These are phyloP conservation scores for Apodemia duryi DNA, from an alignment of 2,888 invertebrate genomes.

Conservation along the genomic window DNA sequence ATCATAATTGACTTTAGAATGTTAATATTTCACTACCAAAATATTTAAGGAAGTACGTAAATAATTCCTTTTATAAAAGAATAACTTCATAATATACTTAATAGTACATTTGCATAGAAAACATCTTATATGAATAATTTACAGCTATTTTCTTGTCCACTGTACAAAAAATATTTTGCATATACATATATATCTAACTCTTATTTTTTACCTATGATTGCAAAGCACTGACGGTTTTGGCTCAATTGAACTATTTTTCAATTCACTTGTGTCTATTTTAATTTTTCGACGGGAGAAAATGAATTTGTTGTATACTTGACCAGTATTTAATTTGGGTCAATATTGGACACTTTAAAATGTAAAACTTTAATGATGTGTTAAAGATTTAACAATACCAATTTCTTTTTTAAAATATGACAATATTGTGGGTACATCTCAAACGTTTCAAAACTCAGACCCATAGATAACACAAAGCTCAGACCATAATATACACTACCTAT, in stretches of 20 bases:
- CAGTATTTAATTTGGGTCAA: no score
- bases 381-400: no score
- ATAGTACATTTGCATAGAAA: conserved; percentile 46
- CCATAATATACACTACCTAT: no score
- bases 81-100: conserved; percentile 57
- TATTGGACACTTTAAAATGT: no score
- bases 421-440: no score
- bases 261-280: conserved; percentile 4
- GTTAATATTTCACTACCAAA: conserved; percentile 33
- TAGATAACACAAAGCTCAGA: no score
- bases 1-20: conserved; percentile 7
- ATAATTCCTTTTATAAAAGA: conserved; percentile 76
- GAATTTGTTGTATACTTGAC: conserved; percentile 18
- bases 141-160: conserved; percentile 49
- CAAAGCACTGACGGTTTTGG: conserved; percentile 66
- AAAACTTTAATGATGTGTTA: no score
- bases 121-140: conserved; percentile 49
- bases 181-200: conserved; percentile 39
- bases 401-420: no score
- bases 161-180: conserved; percentile 46
- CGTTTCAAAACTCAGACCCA: no score
- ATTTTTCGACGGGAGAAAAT: neutral
- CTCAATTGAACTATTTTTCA: conserved; percentile 7
- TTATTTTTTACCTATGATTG: conserved; percentile 53
- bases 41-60: conserved; percentile 58